Conservation (phyloP, 1,140 invertebrate species). For the Drosophila punjabiensis region DNA sequence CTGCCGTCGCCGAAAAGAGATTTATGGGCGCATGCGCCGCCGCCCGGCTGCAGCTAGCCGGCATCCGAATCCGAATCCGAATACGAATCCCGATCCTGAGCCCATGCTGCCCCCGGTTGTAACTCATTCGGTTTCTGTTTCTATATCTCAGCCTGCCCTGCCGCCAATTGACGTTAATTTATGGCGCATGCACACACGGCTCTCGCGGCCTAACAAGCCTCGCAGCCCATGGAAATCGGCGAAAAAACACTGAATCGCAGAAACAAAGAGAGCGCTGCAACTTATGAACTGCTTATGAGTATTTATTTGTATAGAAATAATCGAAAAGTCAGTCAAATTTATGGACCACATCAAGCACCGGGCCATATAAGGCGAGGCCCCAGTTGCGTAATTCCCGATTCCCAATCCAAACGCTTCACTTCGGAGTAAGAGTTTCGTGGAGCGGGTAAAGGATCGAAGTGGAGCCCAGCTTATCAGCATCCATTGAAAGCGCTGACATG, state of each 20-base stretch:
- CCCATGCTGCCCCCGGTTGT: conserved; percentile 6
- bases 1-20: conserved; percentile 59
- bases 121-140: conserved; percentile 32
- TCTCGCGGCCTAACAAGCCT: conserved; percentile 53
- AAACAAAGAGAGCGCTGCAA: conserved; percentile 63
- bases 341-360: conserved; percentile 58
- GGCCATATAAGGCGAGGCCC: conserved; percentile 44
- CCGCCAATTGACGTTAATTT: conserved; percentile 82
- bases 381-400: conserved; percentile 43
- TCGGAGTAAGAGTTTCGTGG: not conserved
- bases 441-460: not conserved
- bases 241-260: conserved; percentile 21
- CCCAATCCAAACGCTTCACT: not conserved
- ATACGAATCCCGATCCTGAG: conserved; percentile 17
- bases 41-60: conserved; percentile 40
- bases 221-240: conserved; percentile 37
- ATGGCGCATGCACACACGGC: conserved; percentile 71
- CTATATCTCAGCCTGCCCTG: conserved; percentile 36
- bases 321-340: conserved; percentile 76
- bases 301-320: conserved; percentile 82
- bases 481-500: conserved; percentile 75
- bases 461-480: conserved; percentile 51
- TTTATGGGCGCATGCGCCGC: conserved; percentile 76
- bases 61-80: conserved; percentile 31
- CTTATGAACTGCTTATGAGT: conserved; percentile 81